Conservation (phyloP, 2,113 vertebrate species). For the Cervus canadensis region DNA sequence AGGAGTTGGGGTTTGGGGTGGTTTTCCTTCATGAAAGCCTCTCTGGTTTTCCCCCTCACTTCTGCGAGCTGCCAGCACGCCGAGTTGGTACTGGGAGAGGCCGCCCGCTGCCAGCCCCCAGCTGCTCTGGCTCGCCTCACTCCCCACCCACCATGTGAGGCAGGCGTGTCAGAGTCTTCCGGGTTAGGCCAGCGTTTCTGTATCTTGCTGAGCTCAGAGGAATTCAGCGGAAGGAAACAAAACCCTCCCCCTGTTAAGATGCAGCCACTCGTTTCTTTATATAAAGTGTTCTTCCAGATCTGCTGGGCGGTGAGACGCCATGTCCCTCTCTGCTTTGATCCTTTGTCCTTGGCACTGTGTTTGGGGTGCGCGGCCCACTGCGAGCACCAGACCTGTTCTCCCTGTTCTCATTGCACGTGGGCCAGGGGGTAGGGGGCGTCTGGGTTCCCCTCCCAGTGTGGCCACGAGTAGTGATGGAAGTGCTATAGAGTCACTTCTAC, state of each 20-base stretch:
- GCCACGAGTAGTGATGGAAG: background rate
- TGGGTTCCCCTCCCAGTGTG: background rate
- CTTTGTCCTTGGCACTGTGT: background rate
- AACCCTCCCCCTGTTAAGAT: background rate
- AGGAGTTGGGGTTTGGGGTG: background rate
- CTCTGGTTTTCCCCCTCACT: background rate
- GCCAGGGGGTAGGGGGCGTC: background rate
- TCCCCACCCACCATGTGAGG: background rate
- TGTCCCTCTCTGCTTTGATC: background rate
- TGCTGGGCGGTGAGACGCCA: background rate
- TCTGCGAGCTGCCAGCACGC: background rate
- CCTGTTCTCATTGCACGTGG: fast-evolving
- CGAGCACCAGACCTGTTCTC: fast-evolving
- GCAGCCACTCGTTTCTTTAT: background rate
- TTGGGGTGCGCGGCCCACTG: fast-evolving
- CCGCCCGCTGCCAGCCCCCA: background rate
- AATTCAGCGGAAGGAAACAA: slow-evolving; percentile 50
- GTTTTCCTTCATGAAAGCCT: slow-evolving; percentile 8
- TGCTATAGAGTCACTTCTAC: background rate
- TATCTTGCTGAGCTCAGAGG: slow-evolving; percentile 62
- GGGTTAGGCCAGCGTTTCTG: background rate
- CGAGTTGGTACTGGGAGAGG: slow-evolving; percentile 24
- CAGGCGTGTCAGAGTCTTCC: background rate
- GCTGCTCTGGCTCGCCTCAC: background rate
- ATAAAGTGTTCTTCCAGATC: background rate